Conservation (phyloP, 2,797 vertebrate genomes). For the Leuciscus waleckii region DNA sequence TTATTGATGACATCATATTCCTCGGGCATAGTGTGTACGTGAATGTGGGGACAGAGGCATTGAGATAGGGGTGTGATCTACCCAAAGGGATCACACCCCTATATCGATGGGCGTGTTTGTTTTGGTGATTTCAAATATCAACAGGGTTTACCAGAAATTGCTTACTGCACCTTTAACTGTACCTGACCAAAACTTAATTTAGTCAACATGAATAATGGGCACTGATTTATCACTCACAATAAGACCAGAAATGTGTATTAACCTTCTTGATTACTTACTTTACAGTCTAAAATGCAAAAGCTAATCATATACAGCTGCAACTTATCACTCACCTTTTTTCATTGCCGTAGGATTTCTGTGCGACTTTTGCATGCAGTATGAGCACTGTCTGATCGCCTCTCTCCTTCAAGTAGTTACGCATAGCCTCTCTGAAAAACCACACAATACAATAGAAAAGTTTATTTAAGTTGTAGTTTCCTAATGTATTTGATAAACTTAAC, state of each 20-base stretch:
- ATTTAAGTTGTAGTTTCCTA: not conserved
- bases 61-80: too few relatives aligned
- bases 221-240: not conserved
- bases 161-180: not conserved
- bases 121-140: too few relatives aligned
- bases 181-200: not conserved
- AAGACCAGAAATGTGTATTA: not conserved
- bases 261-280: not conserved
- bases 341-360: slow-evolving; percentile 97
- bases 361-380: slow-evolving; percentile 97
- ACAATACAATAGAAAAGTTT: not conserved
- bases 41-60: too few relatives aligned
- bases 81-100: too few relatives aligned
- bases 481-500: not conserved
- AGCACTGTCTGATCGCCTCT: slow-evolving; percentile 96
- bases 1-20: too few relatives aligned
- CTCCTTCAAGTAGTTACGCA: slow-evolving; percentile 97
- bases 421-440: slow-evolving; percentile 86
- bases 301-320: not conserved
- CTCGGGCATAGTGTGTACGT: too few relatives aligned
- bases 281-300: not conserved
- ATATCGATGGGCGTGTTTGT: too few relatives aligned
- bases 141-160: too few relatives aligned
- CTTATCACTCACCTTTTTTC: slow-evolving; percentile 87
- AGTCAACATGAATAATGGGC: not conserved